Percentiles rank a stretch among this genome's conserved stretches.
Evolutionary conservation across 2,888 invertebrate species (phyloP).

Genomic region (Crioceris asparagi): DNA sequence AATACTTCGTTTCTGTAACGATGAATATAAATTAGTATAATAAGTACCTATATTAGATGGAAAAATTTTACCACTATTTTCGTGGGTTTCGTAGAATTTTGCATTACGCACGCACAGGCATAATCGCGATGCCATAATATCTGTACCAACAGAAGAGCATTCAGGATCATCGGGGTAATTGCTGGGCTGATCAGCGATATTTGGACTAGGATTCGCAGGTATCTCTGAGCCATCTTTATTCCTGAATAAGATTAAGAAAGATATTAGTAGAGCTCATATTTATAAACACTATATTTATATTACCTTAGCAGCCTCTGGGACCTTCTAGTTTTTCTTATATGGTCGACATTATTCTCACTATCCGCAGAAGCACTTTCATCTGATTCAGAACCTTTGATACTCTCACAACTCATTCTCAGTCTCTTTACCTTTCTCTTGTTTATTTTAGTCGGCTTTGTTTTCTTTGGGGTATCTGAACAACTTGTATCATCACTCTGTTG

Average conservation of each 20-base stretch:
- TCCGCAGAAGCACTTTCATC: conserved; percentile 15
- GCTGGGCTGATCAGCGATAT: conserved; percentile 22
- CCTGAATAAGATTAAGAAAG: too few relatives aligned
- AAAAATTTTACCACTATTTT: conserved; percentile 21
- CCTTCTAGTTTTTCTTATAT: conserved; percentile 21
- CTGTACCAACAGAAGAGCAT: conserved; percentile 21
- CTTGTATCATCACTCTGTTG: conserved; percentile 15
- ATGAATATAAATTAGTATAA: conserved; percentile 4
- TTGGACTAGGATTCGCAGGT: conserved; percentile 11
- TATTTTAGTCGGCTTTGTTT: conserved; percentile 14
- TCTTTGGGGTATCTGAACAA: too few relatives aligned
- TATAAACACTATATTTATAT: background rate
- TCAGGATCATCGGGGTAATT: conserved; percentile 24
- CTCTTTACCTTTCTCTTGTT: conserved; percentile 18
- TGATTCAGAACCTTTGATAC: conserved; percentile 23
- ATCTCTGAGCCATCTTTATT: conserved; percentile 13
- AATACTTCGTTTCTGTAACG: conserved; percentile 48
- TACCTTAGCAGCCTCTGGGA: conserved; percentile 27
- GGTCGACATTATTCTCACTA: conserved; percentile 12
- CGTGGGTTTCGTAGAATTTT: conserved; percentile 23
- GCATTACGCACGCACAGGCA: conserved; percentile 31
- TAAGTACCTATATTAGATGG: background rate
- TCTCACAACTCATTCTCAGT: conserved; percentile 18
- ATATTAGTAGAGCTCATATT: background rate
- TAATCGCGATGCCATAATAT: conserved; percentile 25